Base-by-base conservation (phyloP, 2,113 vertebrate species). In the Nerophis ophidion region DNA sequence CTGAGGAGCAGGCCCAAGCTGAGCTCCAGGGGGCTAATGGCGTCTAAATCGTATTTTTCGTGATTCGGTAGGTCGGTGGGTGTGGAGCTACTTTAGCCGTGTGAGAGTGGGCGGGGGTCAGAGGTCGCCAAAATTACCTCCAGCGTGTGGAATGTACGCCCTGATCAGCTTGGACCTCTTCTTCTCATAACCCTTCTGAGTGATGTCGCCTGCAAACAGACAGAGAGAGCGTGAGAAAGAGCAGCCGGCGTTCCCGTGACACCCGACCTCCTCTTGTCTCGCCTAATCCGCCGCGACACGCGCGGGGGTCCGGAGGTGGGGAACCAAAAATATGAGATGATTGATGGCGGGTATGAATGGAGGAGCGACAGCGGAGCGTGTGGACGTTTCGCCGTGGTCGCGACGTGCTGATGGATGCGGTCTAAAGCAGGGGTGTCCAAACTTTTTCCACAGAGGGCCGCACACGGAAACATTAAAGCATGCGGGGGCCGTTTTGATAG, bases 131-230 rank as follows among this genome's bases (percentile, higher is more conserved):
- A 26, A 77, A 70, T 87, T 87, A 87, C 86, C 86, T 87, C 84
- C 81, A 81, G 80, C 77, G 70, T 95, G 93, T 66, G 93, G 93
- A 85, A 95, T 86, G 87, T 91, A 95, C 81, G 94, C 95, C 73
- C 94, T 93, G 86, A 97, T 93, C 89, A 96, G 89, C 87, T 97
- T 97, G 80, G 92, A 93, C 87, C 93, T 92, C 91, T 97, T 97
- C 92, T 97, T 97, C 89, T 97, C 95, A 89, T 97, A 97, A 82
- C 95, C 94, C 85, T 96, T 97, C 83, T 97, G 94, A 85, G 95
- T 97, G 91, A 97, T 97, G 91, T 97, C 95, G 82, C 95, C 95
- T 97, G 90, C 44, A 81, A 91, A 86, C 82, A 86, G 66, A 86
- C 63, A 82, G 69, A 81, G 62, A 82, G 10, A 76, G 60, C 67